Evolutionary conservation across 2,113 vertebrate species (phyloP), one percentile per base, ranked within the genome.

Genomic region (Indicator indicator): DNA sequence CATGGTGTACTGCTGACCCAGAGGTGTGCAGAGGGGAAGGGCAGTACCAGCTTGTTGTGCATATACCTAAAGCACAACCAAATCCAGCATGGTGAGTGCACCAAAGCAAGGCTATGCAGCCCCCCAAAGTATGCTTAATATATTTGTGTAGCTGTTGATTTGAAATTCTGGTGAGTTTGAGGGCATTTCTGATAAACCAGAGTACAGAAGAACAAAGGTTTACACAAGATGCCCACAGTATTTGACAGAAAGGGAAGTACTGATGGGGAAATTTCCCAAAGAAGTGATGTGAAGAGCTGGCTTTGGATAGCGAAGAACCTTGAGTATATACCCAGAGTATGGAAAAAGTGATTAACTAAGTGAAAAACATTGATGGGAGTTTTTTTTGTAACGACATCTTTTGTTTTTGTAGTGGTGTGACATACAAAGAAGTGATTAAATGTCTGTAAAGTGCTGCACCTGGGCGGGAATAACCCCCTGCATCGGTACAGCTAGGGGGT

Each of bases 31-130:
- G 28, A 55, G 30, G n/a, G 48, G 38, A 83, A 63, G 89, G 78
- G 9, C 18, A 13, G 16, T 5, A 10, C 38, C 50, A 40, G 24
- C 13, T 28, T 58, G 17, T 30, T 1, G 0, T n/a, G 23, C 11
- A 2, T 42, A 3, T 48, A 27, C 42, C 32, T 59, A 64, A 76
- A n/a, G 17, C 17, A 8, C 13, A 27, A 14, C 16, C 30, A 60
- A 44, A 52, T 42, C 12, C 2, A 63, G 46, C 52, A 6, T 36
- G 0, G 0, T 11, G 24, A 69, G 10, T 0, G 0, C 15, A 8
- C 23, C 40, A 62, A 69, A 62, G 11, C 18, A 78, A 82, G 70
- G 40, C 33, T 88, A 5, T 8, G 69, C 19, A 27, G 40, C 46
- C 33, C 52, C 5, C 0, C 27, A 36, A 60, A 26, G 7, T 30